A percentile compares a stretch with the other conserved stretches of the same genome.
These are phyloP conservation scores for Campoplex nolae DNA, from an alignment of 2,888 invertebrate species.

Conservation along the genomic window DNA sequence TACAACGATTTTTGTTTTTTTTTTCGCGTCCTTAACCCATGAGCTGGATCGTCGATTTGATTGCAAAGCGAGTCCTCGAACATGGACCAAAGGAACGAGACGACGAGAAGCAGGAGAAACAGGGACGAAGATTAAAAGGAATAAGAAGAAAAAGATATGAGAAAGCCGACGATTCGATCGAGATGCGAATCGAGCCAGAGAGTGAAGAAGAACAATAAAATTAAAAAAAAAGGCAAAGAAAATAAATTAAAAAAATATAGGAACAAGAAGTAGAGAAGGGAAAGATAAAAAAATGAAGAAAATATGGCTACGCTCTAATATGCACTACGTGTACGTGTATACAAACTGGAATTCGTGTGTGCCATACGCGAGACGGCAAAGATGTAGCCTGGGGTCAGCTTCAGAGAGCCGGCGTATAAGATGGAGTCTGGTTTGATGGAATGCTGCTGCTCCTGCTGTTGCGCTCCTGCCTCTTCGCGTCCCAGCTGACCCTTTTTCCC, in stretches of 20 bases:
- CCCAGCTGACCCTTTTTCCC: conserved; percentile 36
- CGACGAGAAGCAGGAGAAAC: conserved; percentile 46
- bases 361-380: conserved; percentile 68
- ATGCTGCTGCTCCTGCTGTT: conserved; percentile 82
- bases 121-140: conserved; percentile 49
- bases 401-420: conserved; percentile 76
- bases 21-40: not conserved
- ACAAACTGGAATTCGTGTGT: conserved; percentile 45
- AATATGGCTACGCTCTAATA: conserved; percentile 53
- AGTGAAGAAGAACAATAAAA: conserved; percentile 48
- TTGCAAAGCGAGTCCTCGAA: conserved; percentile 45
- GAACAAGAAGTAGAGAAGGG: conserved; percentile 48
- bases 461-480: conserved; percentile 63
- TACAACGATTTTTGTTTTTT: not conserved
- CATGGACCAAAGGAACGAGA: conserved; percentile 51
- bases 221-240: conserved; percentile 28
- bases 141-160: conserved; percentile 59
- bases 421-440: conserved; percentile 84
- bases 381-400: conserved; percentile 78
- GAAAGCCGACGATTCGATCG: conserved; percentile 66
- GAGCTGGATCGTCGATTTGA: conserved; percentile 45
- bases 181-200: conserved; percentile 65
- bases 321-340: conserved; percentile 33
- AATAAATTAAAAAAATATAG: conserved; percentile 55
- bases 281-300: conserved; percentile 63